A percentile compares a stretch with the other conserved stretches of the same genome.
phyloP scores from a whole-genome alignment of 2,888 invertebrate species.

The Mechanitis messenoides region DNA sequence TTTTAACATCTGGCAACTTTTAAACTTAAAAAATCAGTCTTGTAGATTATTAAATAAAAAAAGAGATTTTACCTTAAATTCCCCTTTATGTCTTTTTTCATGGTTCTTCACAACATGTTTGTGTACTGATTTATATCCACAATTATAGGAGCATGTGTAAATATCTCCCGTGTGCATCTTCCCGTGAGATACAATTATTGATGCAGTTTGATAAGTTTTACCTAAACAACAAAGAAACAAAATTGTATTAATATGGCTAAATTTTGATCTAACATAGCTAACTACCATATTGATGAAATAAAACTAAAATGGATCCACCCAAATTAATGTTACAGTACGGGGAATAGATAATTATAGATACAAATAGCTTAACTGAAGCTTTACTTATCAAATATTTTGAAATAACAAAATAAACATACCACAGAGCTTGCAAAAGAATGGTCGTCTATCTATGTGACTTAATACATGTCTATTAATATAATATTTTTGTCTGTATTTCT shows the following conservation, averaged over 20 bases:
- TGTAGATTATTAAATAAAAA: too few species aligned
- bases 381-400: too few species aligned
- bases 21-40: too few species aligned
- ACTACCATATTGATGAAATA: too few species aligned
- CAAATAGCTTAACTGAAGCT: too few species aligned
- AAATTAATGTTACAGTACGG: too few species aligned
- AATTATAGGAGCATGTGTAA: conserved; percentile 49
- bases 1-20: too few species aligned
- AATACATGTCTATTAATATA: conserved; percentile 43
- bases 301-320: too few species aligned
- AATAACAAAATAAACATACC: conserved; percentile 42
- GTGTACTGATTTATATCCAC: conserved; percentile 58
- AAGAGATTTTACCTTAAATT: conserved; percentile 44
- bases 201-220: conserved; percentile 55
- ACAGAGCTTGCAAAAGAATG: conserved; percentile 61
- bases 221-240: conserved; percentile 39
- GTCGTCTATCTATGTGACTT: conserved; percentile 44
- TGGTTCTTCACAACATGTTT: conserved; percentile 55
- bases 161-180: conserved; percentile 49
- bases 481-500: conserved; percentile 38
- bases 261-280: too few species aligned
- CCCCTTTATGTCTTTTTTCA: conserved; percentile 50
- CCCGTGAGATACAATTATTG: conserved; percentile 57
- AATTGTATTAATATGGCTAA: neutral
- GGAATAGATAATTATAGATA: too few species aligned